These are phyloP conservation scores for Anguilla megastoma DNA, from an alignment of 2,797 vertebrate genomes.

Conservation along the genomic window DNA sequence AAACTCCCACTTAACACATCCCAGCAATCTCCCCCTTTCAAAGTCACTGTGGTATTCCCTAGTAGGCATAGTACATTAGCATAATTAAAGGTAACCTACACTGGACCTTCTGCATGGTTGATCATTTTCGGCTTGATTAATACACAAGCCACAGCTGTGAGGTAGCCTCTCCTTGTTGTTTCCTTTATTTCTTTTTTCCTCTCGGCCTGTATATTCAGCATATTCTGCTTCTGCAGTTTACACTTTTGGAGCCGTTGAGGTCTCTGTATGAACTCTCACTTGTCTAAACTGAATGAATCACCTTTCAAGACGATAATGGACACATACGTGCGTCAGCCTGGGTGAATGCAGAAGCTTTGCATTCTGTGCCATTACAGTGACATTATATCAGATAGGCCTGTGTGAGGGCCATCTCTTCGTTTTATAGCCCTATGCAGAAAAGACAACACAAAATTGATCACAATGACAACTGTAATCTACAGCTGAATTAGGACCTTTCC, in stretches of 20 bases:
- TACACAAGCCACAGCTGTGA: too few species aligned
- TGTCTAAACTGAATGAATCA: neutral
- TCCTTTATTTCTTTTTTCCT: too few species aligned
- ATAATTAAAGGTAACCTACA: too few species aligned
- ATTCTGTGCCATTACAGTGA: neutral
- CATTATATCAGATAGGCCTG: neutral
- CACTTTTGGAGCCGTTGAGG: neutral
- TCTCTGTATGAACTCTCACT: neutral
- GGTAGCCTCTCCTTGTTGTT: too few species aligned
- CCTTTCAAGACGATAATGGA: neutral
- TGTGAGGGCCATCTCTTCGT: neutral
- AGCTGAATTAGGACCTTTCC: neutral
- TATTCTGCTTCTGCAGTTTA: neutral
- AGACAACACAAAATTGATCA: conserved; percentile 1
- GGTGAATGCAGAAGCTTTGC: neutral
- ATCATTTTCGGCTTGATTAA: too few species aligned
- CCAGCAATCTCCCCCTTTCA: too few species aligned
- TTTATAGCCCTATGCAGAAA: neutral
- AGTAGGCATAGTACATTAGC: too few species aligned
- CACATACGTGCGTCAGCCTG: neutral
- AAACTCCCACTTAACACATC: too few species aligned
- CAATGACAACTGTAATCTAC: neutral
- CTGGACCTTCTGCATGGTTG: too few species aligned
- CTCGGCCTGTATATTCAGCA: neutral
- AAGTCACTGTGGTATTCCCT: too few species aligned